Conservation (phyloP, 2,113 vertebrate species). For the Megaleporinus macrocephalus region DNA sequence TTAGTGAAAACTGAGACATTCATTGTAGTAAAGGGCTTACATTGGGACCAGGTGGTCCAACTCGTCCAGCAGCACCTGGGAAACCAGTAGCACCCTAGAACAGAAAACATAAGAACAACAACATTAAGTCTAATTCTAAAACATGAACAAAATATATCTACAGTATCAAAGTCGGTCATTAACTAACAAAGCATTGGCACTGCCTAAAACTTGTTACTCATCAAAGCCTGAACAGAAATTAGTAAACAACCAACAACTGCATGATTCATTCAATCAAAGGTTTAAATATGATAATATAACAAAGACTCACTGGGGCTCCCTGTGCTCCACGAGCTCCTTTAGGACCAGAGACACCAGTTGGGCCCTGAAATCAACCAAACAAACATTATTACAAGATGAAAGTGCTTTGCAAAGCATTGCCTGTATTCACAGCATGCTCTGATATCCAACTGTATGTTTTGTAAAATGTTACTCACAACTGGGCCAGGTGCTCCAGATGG, state of each 20-base stretch:
- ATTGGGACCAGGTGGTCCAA: constrained; percentile 92
- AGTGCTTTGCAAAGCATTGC: not conserved
- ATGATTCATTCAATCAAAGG: not conserved
- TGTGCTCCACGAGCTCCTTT: constrained; percentile 96
- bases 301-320: constrained; percentile 87
- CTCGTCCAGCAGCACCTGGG: constrained; percentile 94
- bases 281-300: not conserved
- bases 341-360: constrained; percentile 89
- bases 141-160: not conserved
- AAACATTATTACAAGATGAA: not conserved
- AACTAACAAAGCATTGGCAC: not conserved
- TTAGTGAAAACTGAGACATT: too few relatives aligned
- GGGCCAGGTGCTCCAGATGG: constrained; percentile 96
- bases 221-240: not conserved
- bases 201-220: not conserved
- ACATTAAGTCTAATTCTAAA: not conserved
- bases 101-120: not conserved
- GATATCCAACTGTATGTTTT: not conserved
- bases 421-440: not conserved
- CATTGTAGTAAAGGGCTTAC: constrained; percentile 76
- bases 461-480: constrained; percentile 76
- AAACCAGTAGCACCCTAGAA: constrained; percentile 94
- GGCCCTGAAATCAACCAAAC: constrained; percentile 79
- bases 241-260: not conserved
- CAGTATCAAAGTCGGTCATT: not conserved